Evolutionary conservation across 2,888 invertebrate species (phyloP).

Genomic region (Pseudococcus viburni): DNA sequence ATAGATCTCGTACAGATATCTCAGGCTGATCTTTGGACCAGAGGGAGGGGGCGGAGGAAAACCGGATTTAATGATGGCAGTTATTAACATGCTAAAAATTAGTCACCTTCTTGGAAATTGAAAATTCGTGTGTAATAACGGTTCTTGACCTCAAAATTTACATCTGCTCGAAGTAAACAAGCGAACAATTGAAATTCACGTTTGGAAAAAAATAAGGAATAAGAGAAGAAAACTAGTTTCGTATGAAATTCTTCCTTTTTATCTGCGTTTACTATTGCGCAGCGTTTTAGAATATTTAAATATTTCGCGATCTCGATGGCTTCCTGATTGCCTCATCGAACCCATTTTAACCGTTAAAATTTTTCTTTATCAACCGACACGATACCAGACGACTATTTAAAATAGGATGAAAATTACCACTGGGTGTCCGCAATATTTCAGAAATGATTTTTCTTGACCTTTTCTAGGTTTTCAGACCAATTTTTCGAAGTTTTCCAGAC

Average conservation of each 20-base stretch:
- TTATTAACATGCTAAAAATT: slow-evolving; percentile 47
- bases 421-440: too few relatives aligned
- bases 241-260: slow-evolving; percentile 16
- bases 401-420: background rate
- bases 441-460: too few relatives aligned
- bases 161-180: slow-evolving; percentile 19
- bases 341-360: background rate
- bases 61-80: slow-evolving; percentile 26
- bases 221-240: slow-evolving; percentile 33
- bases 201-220: background rate
- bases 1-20: slow-evolving; percentile 5
- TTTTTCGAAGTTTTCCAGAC: too few relatives aligned
- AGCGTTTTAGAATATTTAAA: slow-evolving; percentile 39
- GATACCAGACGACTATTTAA: background rate
- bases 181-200: slow-evolving; percentile 32
- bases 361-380: background rate
- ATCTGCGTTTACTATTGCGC: slow-evolving; percentile 15
- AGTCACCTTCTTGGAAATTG: slow-evolving; percentile 55
- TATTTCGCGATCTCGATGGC: background rate
- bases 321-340: slow-evolving; percentile 30
- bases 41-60: background rate
- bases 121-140: slow-evolving; percentile 44
- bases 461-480: too few relatives aligned
- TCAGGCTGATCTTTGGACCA: background rate
- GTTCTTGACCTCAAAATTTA: slow-evolving; percentile 45